Evolutionary conservation across 2,797 vertebrate species (phyloP).

Genomic region (Ceyx erithaca): DNA sequence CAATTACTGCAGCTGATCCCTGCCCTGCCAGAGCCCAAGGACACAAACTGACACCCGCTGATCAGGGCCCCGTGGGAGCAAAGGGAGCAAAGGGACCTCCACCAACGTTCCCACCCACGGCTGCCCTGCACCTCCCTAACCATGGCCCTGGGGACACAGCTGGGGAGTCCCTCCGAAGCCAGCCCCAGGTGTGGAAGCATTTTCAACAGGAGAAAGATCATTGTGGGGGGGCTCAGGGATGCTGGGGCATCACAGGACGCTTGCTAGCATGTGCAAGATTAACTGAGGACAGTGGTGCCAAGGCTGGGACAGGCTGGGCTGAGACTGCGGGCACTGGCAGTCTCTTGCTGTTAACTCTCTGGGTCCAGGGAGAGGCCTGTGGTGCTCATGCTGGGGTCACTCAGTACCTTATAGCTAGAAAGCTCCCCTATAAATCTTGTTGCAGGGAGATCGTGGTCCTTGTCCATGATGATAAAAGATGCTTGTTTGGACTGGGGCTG

Average conservation of each 20-base stretch:
- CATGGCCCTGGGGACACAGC: rapidly evolving
- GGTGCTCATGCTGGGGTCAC: background rate
- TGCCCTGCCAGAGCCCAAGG: background rate
- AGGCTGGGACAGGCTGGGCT: background rate
- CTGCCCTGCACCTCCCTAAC: background rate
- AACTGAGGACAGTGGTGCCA: background rate
- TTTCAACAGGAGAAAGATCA: background rate
- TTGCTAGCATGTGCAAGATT: background rate
- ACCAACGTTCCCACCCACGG: rapidly evolving
- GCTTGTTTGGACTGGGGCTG: background rate
- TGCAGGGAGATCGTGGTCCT: background rate
- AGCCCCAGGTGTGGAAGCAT: background rate
- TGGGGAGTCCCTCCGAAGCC: background rate
- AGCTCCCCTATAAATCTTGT: background rate
- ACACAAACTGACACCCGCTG: background rate
- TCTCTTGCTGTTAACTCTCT: background rate
- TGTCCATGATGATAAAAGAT: background rate
- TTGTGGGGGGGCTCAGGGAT: background rate
- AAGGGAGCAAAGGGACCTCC: background rate
- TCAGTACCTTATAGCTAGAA: background rate
- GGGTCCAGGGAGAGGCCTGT: background rate
- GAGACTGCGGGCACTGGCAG: background rate
- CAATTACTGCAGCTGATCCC: slow-evolving; percentile 39
- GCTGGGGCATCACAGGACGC: rapidly evolving
- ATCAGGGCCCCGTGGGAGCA: background rate